These are phyloP conservation scores for Synanceia verrucosa DNA, from an alignment of 2,797 vertebrate genomes.

Conservation along the genomic window DNA sequence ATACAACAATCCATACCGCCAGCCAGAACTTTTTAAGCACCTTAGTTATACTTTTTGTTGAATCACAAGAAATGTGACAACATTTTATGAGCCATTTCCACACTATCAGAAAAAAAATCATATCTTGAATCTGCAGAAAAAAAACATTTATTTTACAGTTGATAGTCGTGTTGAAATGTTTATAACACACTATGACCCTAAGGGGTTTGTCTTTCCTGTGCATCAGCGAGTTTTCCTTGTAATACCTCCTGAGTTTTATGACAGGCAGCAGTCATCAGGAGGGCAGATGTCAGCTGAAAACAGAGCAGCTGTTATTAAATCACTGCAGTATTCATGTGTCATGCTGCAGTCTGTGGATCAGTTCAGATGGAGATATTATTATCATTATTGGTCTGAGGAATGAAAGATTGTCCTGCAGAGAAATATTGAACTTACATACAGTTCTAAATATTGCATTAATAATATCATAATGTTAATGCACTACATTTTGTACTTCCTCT, in stretches of 20 bases:
- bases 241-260: not conserved
- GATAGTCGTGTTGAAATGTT: not conserved
- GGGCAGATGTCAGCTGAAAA: constrained; percentile 7
- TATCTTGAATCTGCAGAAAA: too few species aligned
- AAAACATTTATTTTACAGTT: not conserved
- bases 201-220: not conserved
- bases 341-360: not conserved
- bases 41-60: not conserved
- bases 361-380: not conserved
- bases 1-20: not conserved
- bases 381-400: constrained; percentile 2
- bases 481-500: not conserved
- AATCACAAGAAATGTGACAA: not conserved
- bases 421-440: not conserved
- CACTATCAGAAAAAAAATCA: too few species aligned
- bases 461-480: too few species aligned
- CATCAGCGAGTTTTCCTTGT: not conserved
- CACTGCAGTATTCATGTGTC: constrained; percentile 1
- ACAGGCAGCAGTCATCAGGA: not conserved
- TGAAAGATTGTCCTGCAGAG: constrained; percentile 10
- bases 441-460: too few species aligned
- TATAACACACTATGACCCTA: not conserved
- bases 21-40: not conserved
- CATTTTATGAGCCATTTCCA: too few species aligned
- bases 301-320: constrained; percentile 20